Evolutionary conservation across 35 echinoderm and acorn worm species (phyloP), one percentile per base, ranked within the genome.

Genomic region (Acanthaster planci): DNA sequence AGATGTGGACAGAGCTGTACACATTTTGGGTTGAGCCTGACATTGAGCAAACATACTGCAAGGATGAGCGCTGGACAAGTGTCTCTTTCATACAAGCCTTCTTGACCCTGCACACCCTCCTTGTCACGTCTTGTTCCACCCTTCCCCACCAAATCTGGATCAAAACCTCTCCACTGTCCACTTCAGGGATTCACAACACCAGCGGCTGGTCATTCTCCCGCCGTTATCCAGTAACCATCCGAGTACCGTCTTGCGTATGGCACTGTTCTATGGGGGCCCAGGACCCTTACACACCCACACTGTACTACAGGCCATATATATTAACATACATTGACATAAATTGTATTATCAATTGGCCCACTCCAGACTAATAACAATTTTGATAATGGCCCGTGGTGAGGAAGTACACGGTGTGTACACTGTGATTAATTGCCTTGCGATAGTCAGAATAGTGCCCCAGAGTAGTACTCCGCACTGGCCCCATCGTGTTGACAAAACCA

Each of bases 301-400:
- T n/a, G n/a, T n/a, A n/a, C n/a, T 12, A 47, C 42, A 26, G 34
- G 30, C 26, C 64, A 72, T 72, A 31, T 34, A 72, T 72, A 59
- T 35, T 26, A 72, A 72, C 64, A 72, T 72, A 47, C 34, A 72
- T 72, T 31, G 26, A 72, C 64, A 72, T 34, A 72, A 72, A 72
- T 35, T 26, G 64, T 26, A 72, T 34, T 72, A 72, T 72, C 64
- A 72, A 26, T 26, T 29, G 23, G 26, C 18, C 64, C 64, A 21
- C 64, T 72, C 64, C 23, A 72, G 64, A 72, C 64, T 72, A 72
- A 72, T 72, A 72, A 72, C 64, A 26, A 72, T 72, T 72, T 72
- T 26, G 64, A 72, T 72, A 72, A 72, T 72, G 64, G 64, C 34
- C 26, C 34, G 64, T 26, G 23, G 57, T 60, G 64, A 31, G 64